Conservation (phyloP, 2,113 vertebrate genomes). For the Pachycephala philippinensis region DNA sequence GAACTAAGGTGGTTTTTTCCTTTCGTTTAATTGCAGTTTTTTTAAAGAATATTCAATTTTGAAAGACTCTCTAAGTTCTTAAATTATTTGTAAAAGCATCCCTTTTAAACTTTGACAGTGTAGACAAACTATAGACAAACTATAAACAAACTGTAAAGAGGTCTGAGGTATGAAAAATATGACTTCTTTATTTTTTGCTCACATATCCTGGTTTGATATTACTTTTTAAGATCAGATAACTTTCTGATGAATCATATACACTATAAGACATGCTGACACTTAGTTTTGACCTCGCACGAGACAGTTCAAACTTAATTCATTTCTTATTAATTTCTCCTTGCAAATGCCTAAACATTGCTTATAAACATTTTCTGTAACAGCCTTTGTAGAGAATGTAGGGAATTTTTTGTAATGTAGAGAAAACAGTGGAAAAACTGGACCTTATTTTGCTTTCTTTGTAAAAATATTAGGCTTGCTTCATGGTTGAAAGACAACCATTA, state of each 20-base stretch:
- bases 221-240: neutral
- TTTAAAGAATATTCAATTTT: neutral
- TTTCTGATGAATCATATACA: neutral
- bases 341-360: neutral
- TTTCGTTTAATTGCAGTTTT: neutral
- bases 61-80: neutral
- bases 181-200: neutral
- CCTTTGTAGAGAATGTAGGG: neutral
- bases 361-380: neutral
- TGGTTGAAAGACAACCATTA: neutral
- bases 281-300: neutral
- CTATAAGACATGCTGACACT: neutral
- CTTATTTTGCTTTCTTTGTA: neutral
- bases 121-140: neutral
- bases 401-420: neutral
- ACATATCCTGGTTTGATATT: neutral
- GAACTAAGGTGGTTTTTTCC: fast-evolving
- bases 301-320: neutral
- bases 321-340: neutral
- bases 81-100: neutral
- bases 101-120: neutral
- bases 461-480: neutral
- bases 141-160: neutral
- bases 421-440: neutral
- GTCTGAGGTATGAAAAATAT: neutral